Conservation (phyloP, 2,888 invertebrate genomes). For the Drosophila suboccidentalis region DNA sequence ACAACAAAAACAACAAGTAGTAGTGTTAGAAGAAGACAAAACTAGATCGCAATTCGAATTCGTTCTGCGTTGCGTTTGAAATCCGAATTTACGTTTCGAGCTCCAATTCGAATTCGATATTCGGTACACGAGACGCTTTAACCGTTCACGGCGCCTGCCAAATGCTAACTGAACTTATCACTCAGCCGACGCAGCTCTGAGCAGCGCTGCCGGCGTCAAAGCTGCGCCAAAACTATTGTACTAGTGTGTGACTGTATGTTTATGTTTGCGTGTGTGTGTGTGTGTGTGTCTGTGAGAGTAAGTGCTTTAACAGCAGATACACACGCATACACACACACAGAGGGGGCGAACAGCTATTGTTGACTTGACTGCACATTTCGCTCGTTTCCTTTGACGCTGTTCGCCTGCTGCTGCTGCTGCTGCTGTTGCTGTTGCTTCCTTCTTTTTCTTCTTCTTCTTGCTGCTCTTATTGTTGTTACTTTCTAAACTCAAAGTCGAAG, state of each 20-base stretch:
- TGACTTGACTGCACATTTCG: constrained; percentile 71
- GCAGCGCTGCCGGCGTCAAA: constrained; percentile 35
- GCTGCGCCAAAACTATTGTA: constrained; percentile 43
- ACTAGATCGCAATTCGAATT: constrained; percentile 39
- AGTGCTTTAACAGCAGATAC: constrained; percentile 44
- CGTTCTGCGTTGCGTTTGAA: background rate
- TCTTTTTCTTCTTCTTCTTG: background rate
- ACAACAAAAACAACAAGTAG: constrained; percentile 15
- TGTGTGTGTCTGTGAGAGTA: constrained; percentile 30
- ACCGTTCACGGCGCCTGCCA: constrained; percentile 74
- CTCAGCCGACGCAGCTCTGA: constrained; percentile 60
- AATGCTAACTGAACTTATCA: constrained; percentile 78
- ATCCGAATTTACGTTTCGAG: constrained; percentile 2
- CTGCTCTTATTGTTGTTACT: constrained; percentile 18
- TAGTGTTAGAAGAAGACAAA: constrained; percentile 1
- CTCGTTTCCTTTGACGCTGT: constrained; percentile 27
- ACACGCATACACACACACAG: constrained; percentile 20
- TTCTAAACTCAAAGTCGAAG: constrained; percentile 36
- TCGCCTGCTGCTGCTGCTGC: constrained; percentile 9
- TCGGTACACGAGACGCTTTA: constrained; percentile 18
- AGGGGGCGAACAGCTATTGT: constrained; percentile 29
- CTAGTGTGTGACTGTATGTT: constrained; percentile 21
- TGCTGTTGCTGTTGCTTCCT: constrained; percentile 3
- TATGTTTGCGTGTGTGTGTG: constrained; percentile 20
- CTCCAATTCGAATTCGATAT: constrained; percentile 1